Evolutionary conservation across 2,888 invertebrate species (phyloP).

Genomic region (Nomada ferruginata): DNA sequence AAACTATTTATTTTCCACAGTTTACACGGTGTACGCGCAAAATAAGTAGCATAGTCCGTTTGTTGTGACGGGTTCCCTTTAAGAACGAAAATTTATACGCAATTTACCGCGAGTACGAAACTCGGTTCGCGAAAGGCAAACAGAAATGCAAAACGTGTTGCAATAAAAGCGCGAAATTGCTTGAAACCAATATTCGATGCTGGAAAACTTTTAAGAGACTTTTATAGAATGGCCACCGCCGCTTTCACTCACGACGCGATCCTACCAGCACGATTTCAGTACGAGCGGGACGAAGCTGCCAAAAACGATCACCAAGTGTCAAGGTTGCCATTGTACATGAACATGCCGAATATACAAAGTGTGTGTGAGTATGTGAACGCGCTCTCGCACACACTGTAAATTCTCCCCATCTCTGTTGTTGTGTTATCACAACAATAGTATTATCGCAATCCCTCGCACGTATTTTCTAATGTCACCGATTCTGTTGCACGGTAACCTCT

Average conservation of each 20-base stretch:
- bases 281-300: constrained; percentile 70
- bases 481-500: background rate
- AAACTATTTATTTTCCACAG: constrained; percentile 23
- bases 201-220: constrained; percentile 16
- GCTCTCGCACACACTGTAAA: constrained; percentile 45
- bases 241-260: constrained; percentile 72
- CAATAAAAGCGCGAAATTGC: constrained; percentile 17
- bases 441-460: constrained; percentile 68
- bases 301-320: constrained; percentile 80
- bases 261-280: constrained; percentile 57
- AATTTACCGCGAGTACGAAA: background rate
- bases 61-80: background rate
- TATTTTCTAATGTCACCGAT: constrained; percentile 70
- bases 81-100: background rate
- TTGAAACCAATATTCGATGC: constrained; percentile 15
- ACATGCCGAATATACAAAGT: constrained; percentile 34
- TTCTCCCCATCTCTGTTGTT: constrained; percentile 30
- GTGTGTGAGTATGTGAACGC: constrained; percentile 41
- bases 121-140: background rate
- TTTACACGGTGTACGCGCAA: constrained; percentile 17
- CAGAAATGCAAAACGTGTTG: background rate
- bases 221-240: constrained; percentile 43
- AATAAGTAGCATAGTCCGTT: constrained; percentile 2
- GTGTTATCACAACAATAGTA: constrained; percentile 78
- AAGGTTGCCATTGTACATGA: constrained; percentile 82